phyloP scores from a whole-genome alignment of 2,797 vertebrate genomes.

The Brachyalestes nurse region DNA sequence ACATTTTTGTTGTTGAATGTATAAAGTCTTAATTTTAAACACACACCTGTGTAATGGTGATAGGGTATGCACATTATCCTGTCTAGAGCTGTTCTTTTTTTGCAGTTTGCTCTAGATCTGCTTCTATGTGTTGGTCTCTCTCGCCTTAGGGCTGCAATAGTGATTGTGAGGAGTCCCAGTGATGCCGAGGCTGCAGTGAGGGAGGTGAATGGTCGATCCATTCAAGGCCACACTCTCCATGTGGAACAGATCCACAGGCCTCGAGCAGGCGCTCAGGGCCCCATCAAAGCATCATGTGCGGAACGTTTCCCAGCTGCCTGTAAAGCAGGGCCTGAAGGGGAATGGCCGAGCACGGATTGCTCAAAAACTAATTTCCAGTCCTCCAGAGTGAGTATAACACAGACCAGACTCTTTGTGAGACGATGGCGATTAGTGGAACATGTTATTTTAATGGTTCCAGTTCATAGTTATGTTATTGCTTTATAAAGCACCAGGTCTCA shows the following conservation, averaged over 20 bases:
- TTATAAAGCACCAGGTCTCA: background rate
- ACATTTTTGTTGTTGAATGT: background rate
- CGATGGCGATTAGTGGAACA: background rate
- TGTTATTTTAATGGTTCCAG: background rate
- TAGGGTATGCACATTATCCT: background rate
- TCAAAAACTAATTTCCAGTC: background rate
- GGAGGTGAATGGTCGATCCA: constrained; percentile 59
- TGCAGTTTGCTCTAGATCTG: background rate
- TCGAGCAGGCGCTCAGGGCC: background rate
- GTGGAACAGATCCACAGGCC: constrained; percentile 58
- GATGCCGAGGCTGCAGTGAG: constrained; percentile 60
- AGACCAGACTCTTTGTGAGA: background rate
- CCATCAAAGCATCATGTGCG: constrained; percentile 22
- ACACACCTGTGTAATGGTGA: background rate
- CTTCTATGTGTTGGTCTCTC: background rate
- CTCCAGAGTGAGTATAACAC: constrained; percentile 44
- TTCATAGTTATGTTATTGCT: background rate
- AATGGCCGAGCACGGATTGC: background rate
- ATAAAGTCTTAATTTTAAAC: background rate
- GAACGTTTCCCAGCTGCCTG: constrained; percentile 13
- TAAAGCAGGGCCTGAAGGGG: constrained; percentile 18
- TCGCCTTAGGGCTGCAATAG: constrained; percentile 65
- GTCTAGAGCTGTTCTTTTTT: background rate
- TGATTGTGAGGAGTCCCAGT: constrained; percentile 53
- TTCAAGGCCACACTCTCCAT: constrained; percentile 55